Evolutionary conservation across 2,797 vertebrate genomes (phyloP).

Genomic region (Poliocrania exsul): DNA sequence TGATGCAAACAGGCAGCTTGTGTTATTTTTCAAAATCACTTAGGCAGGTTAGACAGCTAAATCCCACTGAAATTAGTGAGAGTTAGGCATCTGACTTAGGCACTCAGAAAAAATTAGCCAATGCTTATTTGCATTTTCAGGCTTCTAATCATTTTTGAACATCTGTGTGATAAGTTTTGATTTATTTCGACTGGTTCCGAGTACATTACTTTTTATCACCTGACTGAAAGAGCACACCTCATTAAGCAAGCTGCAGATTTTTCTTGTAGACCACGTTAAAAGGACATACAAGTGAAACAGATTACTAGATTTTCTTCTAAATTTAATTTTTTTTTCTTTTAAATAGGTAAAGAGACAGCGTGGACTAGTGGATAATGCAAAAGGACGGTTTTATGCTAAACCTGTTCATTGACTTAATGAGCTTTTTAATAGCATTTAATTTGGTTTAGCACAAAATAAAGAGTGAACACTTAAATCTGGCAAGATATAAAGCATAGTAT

Average conservation of each 20-base stretch:
- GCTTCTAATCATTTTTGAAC: constrained; percentile 7
- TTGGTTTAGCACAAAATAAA: neutral
- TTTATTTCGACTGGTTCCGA: constrained; percentile 3
- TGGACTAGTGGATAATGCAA: neutral
- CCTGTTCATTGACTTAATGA: neutral
- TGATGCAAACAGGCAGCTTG: constrained; percentile 11
- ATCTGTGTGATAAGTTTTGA: constrained; percentile 5
- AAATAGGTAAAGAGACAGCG: neutral
- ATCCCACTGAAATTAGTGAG: neutral
- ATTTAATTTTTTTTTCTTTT: neutral
- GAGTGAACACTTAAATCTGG: neutral
- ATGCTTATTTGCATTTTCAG: constrained; percentile 17
- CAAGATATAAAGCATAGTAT: neutral
- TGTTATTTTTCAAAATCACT: constrained; percentile 49
- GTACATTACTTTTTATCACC: neutral
- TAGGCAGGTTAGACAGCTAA: constrained; percentile 27
- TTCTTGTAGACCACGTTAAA: neutral
- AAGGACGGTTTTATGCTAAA: neutral
- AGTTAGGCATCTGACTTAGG: neutral
- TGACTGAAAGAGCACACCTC: neutral
- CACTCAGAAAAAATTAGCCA: constrained; percentile 7
- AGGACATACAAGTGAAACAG: neutral
- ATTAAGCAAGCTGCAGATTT: neutral
- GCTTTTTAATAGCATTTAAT: neutral
- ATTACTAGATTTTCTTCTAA: neutral